These are phyloP conservation scores for Anoplophora glabripennis DNA, from an alignment of 1,140 invertebrate species.

Conservation along the genomic window DNA sequence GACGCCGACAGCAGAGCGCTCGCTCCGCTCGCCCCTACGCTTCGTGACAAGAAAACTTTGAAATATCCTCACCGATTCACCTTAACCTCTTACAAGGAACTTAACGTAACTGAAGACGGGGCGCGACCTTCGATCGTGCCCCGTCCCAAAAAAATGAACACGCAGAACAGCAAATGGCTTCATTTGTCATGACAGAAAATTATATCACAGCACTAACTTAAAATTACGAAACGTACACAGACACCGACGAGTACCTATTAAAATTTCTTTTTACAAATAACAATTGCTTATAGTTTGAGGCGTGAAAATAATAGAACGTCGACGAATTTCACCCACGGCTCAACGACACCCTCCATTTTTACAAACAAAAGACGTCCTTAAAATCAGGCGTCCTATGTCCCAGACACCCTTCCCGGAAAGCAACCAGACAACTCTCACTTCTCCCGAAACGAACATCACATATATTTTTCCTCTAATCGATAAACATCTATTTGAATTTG, in stretches of 20 bases:
- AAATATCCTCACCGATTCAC: background rate
- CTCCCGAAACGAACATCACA: constrained; percentile 20
- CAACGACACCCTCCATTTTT: constrained; percentile 17
- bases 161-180: constrained; percentile 27
- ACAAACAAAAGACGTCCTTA: constrained; percentile 13
- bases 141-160: background rate
- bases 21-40: background rate
- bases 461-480: constrained; percentile 5
- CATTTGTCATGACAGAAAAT: constrained; percentile 38
- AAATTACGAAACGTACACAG: constrained; percentile 26
- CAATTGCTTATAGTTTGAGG: constrained; percentile 34
- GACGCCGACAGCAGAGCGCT: background rate
- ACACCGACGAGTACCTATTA: constrained; percentile 24
- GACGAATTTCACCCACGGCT: constrained; percentile 14
- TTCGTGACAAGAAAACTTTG: background rate
- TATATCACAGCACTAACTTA: constrained; percentile 41
- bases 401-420: constrained; percentile 10
- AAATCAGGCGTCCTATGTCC: constrained; percentile 17
- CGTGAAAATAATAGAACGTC: constrained; percentile 17
- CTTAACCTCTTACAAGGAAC: background rate
- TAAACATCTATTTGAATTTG: background rate
- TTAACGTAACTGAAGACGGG: background rate
- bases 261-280: constrained; percentile 9
- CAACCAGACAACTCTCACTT: constrained; percentile 1
- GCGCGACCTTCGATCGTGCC: background rate